Evolutionary conservation across 2,797 vertebrate genomes (phyloP).

Genomic region (Megaceryle alcyon): DNA sequence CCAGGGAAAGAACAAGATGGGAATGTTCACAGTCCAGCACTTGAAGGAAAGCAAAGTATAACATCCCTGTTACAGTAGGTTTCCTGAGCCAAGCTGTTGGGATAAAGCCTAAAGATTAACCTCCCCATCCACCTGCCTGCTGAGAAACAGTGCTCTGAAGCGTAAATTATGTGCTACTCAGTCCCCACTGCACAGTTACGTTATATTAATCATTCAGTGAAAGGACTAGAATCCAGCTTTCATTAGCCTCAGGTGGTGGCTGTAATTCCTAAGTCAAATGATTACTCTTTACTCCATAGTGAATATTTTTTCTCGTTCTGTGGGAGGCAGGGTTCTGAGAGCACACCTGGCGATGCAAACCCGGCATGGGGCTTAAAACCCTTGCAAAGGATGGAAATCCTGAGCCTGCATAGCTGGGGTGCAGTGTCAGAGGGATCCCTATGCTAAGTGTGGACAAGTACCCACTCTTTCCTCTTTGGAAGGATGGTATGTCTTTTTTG

Average conservation of each 20-base stretch:
- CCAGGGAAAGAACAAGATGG: neutral
- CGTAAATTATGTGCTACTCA: neutral
- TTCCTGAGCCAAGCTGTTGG: neutral
- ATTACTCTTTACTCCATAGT: neutral
- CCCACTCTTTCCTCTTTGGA: neutral
- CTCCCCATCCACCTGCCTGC: neutral
- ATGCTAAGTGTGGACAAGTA: neutral
- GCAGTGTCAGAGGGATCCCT: neutral
- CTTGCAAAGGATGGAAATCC: rapidly evolving
- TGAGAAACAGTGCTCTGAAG: neutral
- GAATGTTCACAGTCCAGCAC: neutral
- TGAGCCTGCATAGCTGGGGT: neutral
- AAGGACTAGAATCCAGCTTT: neutral
- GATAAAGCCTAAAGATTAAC: neutral
- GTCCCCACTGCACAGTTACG: neutral
- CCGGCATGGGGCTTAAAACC: neutral
- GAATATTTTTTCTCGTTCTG: neutral
- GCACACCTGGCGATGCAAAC: rapidly evolving
- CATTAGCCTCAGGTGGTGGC: neutral
- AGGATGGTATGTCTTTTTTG: neutral
- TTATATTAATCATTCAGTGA: neutral
- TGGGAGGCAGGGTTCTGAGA: neutral
- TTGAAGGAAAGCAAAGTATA: neutral
- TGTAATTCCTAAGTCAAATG: neutral
- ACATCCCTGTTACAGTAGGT: neutral